Base-by-base conservation (phyloP, 2,113 vertebrate genomes). In the Sinosuthora webbiana region DNA sequence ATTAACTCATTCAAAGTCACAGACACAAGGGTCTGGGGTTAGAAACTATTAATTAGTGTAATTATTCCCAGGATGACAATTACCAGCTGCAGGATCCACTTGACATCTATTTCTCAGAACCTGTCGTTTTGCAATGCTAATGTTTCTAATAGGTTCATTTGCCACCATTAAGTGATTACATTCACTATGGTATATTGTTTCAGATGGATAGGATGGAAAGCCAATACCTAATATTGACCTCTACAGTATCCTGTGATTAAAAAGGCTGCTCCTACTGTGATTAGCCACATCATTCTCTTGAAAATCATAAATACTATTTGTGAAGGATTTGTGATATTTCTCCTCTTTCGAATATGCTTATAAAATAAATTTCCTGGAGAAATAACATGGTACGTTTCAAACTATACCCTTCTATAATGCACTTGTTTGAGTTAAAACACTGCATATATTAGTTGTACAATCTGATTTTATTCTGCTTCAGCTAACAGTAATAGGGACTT, bases 11-110 rank as follows among this genome's bases (percentile, higher is more conserved):
- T 95, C 95, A 70, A 78, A 97, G 89, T 94, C 74, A 92, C 50
- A 47, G 90, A 89, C 94, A 24, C 93, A 97, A 97, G 97, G 97
- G 98, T 97, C 97, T 89, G 89, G 97, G 98, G 97, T 98, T 98
- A 98, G 93, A 62, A 93, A 97, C 98, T 98, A 98, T 99, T 99
- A 99, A 99, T 99, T 99, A 99, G 98, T 97, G 96, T 98, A 99
- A 99, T 99, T 98, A 99, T 98, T 98, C 98, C 98, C 98, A 97
- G 98, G 98, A 97, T 98, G 98, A 98, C 98, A 98, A 99, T 99
- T 98, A 98, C 98, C 98, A 98, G 98, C 98, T 98, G 95, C 97
- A 99, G 98, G 98, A 98, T 98, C 98, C 98, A 99, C 98, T 99
- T 99, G 99, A 98, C 97, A 97, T 98, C 91, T 98, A 97, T 96